These are phyloP conservation scores for Pipistrellus kuhlii DNA, from an alignment of 2,797 vertebrate species.

Conservation along the genomic window DNA sequence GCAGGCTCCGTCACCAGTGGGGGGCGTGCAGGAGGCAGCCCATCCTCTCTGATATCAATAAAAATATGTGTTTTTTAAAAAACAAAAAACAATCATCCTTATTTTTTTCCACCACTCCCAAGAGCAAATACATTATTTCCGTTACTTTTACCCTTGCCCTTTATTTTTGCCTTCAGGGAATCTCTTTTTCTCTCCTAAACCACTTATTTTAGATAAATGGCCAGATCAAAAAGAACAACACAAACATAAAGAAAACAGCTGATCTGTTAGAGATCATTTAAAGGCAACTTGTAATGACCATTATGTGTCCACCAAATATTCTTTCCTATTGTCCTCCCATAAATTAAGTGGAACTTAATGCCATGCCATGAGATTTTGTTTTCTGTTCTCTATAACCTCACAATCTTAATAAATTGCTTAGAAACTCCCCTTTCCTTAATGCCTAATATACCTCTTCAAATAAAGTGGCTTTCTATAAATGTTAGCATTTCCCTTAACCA, in stretches of 20 bases:
- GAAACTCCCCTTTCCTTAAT: not conserved
- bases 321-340: not conserved
- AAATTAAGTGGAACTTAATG: not conserved
- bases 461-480: slow-evolving; percentile 15
- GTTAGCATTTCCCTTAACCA: slow-evolving; percentile 26
- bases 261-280: not conserved
- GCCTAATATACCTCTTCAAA: not conserved
- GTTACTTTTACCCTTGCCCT: not conserved
- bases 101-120: not conserved
- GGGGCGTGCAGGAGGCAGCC: too few species aligned
- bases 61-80: too few species aligned
- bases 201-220: slow-evolving; percentile 22
- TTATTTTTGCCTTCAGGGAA: not conserved
- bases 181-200: not conserved
- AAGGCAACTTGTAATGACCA: not conserved
- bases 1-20: too few species aligned
- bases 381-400: not conserved
- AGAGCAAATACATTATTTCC: not conserved
- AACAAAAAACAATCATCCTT: not conserved
- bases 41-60: too few species aligned
- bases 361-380: not conserved
- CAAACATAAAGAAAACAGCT: not conserved
- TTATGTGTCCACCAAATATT: slow-evolving; percentile 18
- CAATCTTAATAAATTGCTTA: not conserved
- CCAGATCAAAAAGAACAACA: slow-evolving; percentile 20